Conservation (phyloP, 2,797 vertebrate genomes). For the Echiichthys vipera region DNA sequence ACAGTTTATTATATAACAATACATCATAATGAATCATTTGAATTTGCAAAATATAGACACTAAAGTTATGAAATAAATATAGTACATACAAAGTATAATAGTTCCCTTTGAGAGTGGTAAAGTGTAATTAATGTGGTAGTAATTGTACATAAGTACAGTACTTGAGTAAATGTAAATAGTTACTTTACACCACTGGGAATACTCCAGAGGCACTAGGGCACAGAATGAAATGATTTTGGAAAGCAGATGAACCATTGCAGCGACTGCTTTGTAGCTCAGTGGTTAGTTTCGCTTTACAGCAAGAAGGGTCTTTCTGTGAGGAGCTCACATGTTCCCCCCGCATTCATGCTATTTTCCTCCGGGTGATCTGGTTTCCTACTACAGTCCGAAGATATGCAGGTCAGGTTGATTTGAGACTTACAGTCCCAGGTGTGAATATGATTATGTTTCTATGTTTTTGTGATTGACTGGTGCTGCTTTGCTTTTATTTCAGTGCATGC, state of each 20-base stretch:
- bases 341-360: slow-evolving; percentile 4
- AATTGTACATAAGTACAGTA: too few species aligned
- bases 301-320: background rate
- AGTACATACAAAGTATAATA: too few species aligned
- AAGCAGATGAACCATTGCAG: background rate
- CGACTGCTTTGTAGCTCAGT: background rate
- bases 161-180: too few species aligned
- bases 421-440: slow-evolving; percentile 32
- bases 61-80: too few species aligned
- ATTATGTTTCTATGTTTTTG: slow-evolving; percentile 22
- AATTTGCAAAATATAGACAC: too few species aligned
- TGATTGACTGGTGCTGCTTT: slow-evolving; percentile 1
- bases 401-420: slow-evolving; percentile 25
- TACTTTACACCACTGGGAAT: too few species aligned
- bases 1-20: too few species aligned
- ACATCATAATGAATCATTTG: too few species aligned
- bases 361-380: slow-evolving; percentile 35
- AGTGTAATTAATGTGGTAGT: too few species aligned
- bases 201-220: background rate
- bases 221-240: background rate
- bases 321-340: background rate
- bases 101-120: too few species aligned
- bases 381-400: background rate
- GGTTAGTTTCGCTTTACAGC: background rate
- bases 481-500: slow-evolving; percentile 5